Conservation (phyloP, 2,888 invertebrate genomes). For the Drosophila maculinotata region DNA sequence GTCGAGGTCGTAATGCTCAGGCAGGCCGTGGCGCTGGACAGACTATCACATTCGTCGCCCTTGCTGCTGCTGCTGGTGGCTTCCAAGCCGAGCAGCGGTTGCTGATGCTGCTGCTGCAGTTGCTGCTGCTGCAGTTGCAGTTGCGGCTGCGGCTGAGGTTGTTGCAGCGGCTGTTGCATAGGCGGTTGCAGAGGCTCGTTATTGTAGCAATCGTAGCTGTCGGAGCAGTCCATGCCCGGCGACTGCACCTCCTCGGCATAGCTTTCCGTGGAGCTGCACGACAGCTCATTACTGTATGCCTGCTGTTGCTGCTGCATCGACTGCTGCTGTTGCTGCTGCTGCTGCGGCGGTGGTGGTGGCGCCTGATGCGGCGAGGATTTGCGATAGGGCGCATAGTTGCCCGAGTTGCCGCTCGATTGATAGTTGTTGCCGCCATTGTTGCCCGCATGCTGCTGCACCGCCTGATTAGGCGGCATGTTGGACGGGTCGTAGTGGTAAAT, state of each 20-base stretch:
- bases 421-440: slow-evolving; percentile 58
- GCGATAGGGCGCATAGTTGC: slow-evolving; percentile 63
- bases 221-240: slow-evolving; percentile 64
- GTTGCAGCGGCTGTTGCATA: slow-evolving; percentile 45
- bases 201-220: slow-evolving; percentile 59
- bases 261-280: slow-evolving; percentile 73
- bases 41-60: slow-evolving; percentile 80
- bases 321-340: slow-evolving; percentile 57
- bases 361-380: slow-evolving; percentile 71
- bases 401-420: slow-evolving; percentile 56
- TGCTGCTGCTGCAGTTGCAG: slow-evolving; percentile 41
- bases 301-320: slow-evolving; percentile 38
- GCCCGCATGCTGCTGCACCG: slow-evolving; percentile 67
- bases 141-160: slow-evolving; percentile 20
- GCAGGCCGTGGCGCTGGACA: slow-evolving; percentile 75
- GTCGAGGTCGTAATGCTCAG: slow-evolving; percentile 81
- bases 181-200: slow-evolving; percentile 34
- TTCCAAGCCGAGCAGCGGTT: slow-evolving; percentile 16
- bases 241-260: slow-evolving; percentile 71
- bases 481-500: slow-evolving; percentile 85
- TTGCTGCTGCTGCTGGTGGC: slow-evolving; percentile 40
- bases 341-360: slow-evolving; percentile 51
- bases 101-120: slow-evolving; percentile 21
- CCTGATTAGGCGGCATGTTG: slow-evolving; percentile 84
- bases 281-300: slow-evolving; percentile 61